A percentile compares a stretch with the other conserved stretches of the same genome.
Conservation (phyloP, 2,113 vertebrate species). For the Struthio camelus region DNA sequence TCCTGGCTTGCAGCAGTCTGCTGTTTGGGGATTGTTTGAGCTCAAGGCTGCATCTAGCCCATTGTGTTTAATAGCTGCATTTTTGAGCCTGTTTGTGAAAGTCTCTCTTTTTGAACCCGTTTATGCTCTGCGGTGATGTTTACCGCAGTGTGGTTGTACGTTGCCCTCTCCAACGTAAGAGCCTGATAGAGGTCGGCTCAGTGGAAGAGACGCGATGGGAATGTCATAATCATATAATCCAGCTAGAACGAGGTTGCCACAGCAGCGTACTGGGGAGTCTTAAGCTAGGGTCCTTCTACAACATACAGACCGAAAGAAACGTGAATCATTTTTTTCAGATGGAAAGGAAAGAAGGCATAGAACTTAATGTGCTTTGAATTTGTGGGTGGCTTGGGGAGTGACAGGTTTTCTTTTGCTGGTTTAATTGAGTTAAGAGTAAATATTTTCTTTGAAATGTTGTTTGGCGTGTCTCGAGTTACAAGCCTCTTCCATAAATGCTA, state of each 20-base stretch:
- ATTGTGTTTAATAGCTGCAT: neutral
- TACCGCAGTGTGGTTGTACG: neutral
- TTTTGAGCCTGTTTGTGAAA: neutral
- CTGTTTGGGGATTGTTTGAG: neutral
- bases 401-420: neutral
- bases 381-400: neutral
- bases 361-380: neutral
- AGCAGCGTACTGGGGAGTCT: neutral
- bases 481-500: neutral
- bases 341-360: neutral
- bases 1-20: rapidly evolving
- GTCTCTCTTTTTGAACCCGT: neutral
- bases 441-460: constrained; percentile 11
- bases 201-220: neutral
- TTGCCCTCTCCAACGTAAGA: neutral
- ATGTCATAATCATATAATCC: neutral
- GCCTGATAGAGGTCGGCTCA: neutral
- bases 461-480: neutral
- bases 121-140: neutral
- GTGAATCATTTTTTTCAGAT: neutral
- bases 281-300: neutral
- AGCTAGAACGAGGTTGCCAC: neutral
- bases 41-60: neutral
- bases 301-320: neutral
- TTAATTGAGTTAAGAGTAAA: constrained; percentile 1